Percentiles rank a stretch among this genome's conserved stretches.
phyloP scores from a whole-genome alignment of 1,140 invertebrate genomes.

The Glossosoma conforme region DNA sequence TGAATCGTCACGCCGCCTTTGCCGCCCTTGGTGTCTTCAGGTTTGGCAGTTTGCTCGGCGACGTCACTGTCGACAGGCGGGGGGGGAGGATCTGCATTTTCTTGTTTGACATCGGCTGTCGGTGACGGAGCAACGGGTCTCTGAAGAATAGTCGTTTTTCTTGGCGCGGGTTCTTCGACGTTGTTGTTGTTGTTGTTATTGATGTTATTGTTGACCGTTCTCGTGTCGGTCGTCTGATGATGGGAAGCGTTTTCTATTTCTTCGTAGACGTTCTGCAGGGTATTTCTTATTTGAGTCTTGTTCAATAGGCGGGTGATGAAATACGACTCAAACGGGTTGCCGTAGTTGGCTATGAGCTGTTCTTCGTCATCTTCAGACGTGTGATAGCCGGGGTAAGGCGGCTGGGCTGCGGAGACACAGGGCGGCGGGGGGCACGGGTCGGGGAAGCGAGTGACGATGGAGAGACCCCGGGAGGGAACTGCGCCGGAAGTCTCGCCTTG shows the following conservation, averaged over 20 bases:
- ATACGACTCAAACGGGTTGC: constrained; percentile 47
- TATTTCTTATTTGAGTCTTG: constrained; percentile 40
- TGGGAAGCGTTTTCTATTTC: too few relatives aligned
- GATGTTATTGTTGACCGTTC: background rate
- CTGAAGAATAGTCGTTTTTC: constrained; percentile 22
- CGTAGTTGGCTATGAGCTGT: constrained; percentile 41
- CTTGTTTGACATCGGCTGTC: constrained; percentile 12
- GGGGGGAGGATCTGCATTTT: background rate
- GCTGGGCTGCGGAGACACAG: constrained; percentile 32
- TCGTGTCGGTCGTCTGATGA: background rate
- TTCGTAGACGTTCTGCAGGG: constrained; percentile 39
- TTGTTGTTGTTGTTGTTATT: constrained; percentile 31
- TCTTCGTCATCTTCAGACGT: constrained; percentile 30
- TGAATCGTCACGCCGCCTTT: constrained; percentile 18
- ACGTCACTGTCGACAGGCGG: background rate
- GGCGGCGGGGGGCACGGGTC: constrained; percentile 38
- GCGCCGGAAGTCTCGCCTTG: background rate
- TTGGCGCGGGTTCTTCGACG: constrained; percentile 20
- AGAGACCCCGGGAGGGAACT: constrained; percentile 39
- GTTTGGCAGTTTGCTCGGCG: background rate
- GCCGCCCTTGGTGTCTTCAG: background rate
- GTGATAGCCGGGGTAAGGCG: constrained; percentile 17
- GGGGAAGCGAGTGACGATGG: constrained; percentile 42
- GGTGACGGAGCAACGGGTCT: constrained; percentile 24
- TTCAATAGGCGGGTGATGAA: constrained; percentile 45